Evolutionary conservation across 2,797 vertebrate species (phyloP).

Genomic region (Anableps anableps): DNA sequence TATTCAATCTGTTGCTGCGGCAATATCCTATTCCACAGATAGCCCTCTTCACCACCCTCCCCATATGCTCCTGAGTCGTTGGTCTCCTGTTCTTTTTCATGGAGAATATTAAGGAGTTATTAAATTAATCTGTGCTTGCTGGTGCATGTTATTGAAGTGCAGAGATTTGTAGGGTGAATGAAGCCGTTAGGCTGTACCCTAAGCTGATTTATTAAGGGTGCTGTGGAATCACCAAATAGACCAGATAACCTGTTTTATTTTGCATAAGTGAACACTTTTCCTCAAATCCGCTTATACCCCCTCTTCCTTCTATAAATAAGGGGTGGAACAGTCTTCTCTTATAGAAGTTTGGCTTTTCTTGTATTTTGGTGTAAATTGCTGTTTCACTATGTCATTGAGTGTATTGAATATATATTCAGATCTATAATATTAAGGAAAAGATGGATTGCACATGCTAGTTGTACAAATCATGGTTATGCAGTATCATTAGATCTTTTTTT

Average conservation of each 20-base stretch:
- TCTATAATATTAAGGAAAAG: slow-evolving; percentile 30
- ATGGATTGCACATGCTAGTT: slow-evolving; percentile 17
- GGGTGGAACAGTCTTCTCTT: background rate
- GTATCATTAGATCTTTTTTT: background rate
- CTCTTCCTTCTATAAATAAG: slow-evolving; percentile 5
- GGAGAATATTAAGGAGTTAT: slow-evolving; percentile 88
- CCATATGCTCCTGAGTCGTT: slow-evolving; percentile 72
- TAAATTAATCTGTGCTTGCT: slow-evolving; percentile 87
- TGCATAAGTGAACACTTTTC: slow-evolving; percentile 83
- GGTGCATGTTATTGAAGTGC: slow-evolving; percentile 86
- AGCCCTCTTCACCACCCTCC: slow-evolving; percentile 59
- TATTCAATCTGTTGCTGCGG: slow-evolving; percentile 82
- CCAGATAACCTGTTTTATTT: slow-evolving; percentile 85
- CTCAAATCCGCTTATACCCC: slow-evolving; percentile 76
- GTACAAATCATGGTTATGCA: slow-evolving; percentile 11
- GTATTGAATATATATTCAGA: slow-evolving; percentile 37
- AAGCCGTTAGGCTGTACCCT: slow-evolving; percentile 80
- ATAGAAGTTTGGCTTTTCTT: slow-evolving; percentile 53
- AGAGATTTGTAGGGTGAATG: slow-evolving; percentile 84
- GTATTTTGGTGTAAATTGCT: slow-evolving; percentile 35
- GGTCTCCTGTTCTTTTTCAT: slow-evolving; percentile 76
- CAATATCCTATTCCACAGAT: slow-evolving; percentile 80
- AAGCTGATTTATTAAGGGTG: slow-evolving; percentile 87
- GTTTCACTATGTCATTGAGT: slow-evolving; percentile 25
- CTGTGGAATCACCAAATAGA: slow-evolving; percentile 83